Evolutionary conservation across 2,113 vertebrate species (phyloP).

Genomic region (Gallinago undulata): DNA sequence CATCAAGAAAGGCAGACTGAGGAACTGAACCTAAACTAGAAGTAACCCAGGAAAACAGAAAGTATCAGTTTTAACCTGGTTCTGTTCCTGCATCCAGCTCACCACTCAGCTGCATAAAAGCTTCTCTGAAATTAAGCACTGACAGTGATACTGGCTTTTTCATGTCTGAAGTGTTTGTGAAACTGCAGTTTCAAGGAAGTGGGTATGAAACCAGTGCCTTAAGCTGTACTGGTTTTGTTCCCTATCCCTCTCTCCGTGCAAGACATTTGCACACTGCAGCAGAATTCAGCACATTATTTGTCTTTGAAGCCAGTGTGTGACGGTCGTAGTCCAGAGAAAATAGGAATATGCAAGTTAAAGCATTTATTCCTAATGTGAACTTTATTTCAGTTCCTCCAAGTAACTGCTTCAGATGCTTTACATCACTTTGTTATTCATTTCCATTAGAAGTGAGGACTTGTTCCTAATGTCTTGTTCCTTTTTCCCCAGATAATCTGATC

Average conservation of each 20-base stretch:
- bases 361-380: not conserved
- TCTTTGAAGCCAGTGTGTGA: not conserved
- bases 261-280: not conserved
- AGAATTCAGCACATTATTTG: not conserved
- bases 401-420: not conserved
- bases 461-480: constrained; percentile 53
- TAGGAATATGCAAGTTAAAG: not conserved
- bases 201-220: not conserved
- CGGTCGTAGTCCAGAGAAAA: not conserved
- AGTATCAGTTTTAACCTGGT: not conserved
- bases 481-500: constrained; percentile 88
- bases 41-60: not conserved
- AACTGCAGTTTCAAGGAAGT: not conserved
- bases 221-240: not conserved
- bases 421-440: not conserved
- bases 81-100: not conserved
- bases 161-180: not conserved
- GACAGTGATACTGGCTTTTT: not conserved
- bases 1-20: not conserved
- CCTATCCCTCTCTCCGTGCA: not conserved
- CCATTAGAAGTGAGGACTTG: not conserved
- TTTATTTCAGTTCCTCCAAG: not conserved
- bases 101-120: not conserved
- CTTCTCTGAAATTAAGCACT: not conserved
- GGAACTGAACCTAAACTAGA: not conserved